These are phyloP conservation scores for Erebia palarica DNA, from an alignment of 2,888 invertebrate genomes.

Conservation along the genomic window DNA sequence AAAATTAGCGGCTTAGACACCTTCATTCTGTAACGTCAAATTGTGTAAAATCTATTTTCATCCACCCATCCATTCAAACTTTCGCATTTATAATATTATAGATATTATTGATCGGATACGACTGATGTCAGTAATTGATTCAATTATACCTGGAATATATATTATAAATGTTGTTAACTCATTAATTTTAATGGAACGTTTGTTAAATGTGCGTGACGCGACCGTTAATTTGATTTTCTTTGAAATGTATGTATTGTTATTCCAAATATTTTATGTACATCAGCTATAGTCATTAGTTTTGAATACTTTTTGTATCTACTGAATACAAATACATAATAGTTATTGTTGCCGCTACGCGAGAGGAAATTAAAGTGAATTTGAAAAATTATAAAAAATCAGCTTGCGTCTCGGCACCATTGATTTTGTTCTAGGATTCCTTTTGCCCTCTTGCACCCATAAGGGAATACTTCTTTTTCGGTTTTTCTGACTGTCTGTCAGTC, in stretches of 20 bases:
- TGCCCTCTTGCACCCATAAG: no score
- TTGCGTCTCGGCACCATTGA: no score
- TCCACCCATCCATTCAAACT: no score
- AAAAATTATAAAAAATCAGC: no score
- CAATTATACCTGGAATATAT: slow-evolving; percentile 16
- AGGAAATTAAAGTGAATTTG: no score
- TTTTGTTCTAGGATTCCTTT: no score
- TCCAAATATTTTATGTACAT: neutral
- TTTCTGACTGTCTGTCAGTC: no score
- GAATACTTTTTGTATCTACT: neutral
- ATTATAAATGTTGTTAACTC: slow-evolving; percentile 18
- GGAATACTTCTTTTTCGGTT: no score
- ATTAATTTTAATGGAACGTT: slow-evolving; percentile 23
- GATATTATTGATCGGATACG: slow-evolving; percentile 9
- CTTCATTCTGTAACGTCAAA: neutral
- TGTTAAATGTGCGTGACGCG: neutral
- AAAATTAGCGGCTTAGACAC: neutral
- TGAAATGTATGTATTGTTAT: neutral
- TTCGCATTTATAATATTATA: neutral
- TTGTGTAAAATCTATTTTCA: no score
- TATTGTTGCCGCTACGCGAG: no score
- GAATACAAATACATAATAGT: no score
- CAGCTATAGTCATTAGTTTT: neutral
- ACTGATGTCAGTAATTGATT: slow-evolving; percentile 5
- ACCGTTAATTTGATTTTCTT: slow-evolving; percentile 15